These are phyloP conservation scores for Thamnophis elegans DNA, from an alignment of 2,797 vertebrate genomes.

Conservation along the genomic window DNA sequence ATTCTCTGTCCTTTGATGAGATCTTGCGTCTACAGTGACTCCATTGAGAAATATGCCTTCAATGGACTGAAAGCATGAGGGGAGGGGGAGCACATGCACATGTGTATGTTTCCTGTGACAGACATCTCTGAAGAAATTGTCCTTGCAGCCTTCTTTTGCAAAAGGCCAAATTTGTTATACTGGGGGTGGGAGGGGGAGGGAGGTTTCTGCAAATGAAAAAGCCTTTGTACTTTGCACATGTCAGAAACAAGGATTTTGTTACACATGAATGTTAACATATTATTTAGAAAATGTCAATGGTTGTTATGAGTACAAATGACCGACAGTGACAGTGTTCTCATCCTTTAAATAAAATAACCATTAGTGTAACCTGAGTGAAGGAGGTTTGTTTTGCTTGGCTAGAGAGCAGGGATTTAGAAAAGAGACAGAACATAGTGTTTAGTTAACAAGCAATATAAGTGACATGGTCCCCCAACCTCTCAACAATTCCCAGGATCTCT, in stretches of 20 bases:
- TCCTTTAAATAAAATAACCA: constrained; percentile 78
- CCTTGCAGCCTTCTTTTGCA: constrained; percentile 55
- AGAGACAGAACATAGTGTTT: neutral
- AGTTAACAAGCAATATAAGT: neutral
- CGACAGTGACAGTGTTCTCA: constrained; percentile 74
- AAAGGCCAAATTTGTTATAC: constrained; percentile 58
- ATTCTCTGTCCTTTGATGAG: constrained; percentile 13
- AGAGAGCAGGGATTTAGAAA: neutral
- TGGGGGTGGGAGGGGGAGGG: constrained; percentile 37
- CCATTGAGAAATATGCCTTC: constrained; percentile 44
- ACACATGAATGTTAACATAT: constrained; percentile 71
- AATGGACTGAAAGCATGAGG: constrained; percentile 34
- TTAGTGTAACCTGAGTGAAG: constrained; percentile 58
- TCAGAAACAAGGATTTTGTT: constrained; percentile 69
- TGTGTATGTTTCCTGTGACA: constrained; percentile 35
- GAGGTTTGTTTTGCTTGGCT: neutral
- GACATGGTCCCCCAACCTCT: neutral
- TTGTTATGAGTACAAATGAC: constrained; percentile 69
- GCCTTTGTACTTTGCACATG: constrained; percentile 76
- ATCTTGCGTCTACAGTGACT: constrained; percentile 39
- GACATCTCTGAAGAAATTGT: constrained; percentile 29
- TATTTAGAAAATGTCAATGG: constrained; percentile 68
- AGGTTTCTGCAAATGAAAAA: constrained; percentile 59
- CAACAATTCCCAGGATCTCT: neutral
- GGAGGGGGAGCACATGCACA: neutral